Percentiles rank a stretch among this genome's conserved stretches.
These are phyloP conservation scores for Coluber constrictor DNA, from an alignment of 2,797 vertebrate species.

Conservation along the genomic window DNA sequence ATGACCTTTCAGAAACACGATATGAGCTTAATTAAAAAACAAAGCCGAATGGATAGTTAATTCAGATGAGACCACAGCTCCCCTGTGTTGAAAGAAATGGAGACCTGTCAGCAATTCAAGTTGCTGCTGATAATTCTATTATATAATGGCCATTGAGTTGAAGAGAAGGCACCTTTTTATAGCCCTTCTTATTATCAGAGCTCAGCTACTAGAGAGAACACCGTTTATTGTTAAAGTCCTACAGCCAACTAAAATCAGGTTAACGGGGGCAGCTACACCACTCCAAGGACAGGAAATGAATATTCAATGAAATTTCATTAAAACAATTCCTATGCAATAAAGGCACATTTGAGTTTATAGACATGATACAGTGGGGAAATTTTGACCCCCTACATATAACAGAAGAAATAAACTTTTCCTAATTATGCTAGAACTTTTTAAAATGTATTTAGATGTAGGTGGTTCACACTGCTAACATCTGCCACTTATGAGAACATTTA, in stretches of 20 bases:
- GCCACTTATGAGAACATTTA: neutral
- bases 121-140: slow-evolving; percentile 15
- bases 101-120: slow-evolving; percentile 52
- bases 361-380: slow-evolving; percentile 31
- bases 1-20: slow-evolving; percentile 71
- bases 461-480: neutral
- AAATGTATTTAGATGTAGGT: neutral
- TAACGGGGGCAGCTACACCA: neutral
- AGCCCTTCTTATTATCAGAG: neutral
- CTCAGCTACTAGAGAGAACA: slow-evolving; percentile 18
- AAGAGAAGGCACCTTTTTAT: slow-evolving; percentile 12
- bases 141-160: slow-evolving; percentile 37
- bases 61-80: slow-evolving; percentile 63
- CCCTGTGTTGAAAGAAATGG: slow-evolving; percentile 57
- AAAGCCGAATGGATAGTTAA: slow-evolving; percentile 56
- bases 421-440: slow-evolving; percentile 10
- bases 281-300: slow-evolving; percentile 21
- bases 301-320: slow-evolving; percentile 11
- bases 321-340: neutral
- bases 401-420: slow-evolving; percentile 37
- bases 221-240: slow-evolving; percentile 18
- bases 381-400: slow-evolving; percentile 8
- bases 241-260: neutral
- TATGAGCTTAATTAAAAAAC: slow-evolving; percentile 78
- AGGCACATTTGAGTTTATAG: neutral